A percentile compares a stretch with the other conserved stretches of the same genome.
Conservation (phyloP, 1,140 invertebrate species). For the Drosophila guanche region DNA sequence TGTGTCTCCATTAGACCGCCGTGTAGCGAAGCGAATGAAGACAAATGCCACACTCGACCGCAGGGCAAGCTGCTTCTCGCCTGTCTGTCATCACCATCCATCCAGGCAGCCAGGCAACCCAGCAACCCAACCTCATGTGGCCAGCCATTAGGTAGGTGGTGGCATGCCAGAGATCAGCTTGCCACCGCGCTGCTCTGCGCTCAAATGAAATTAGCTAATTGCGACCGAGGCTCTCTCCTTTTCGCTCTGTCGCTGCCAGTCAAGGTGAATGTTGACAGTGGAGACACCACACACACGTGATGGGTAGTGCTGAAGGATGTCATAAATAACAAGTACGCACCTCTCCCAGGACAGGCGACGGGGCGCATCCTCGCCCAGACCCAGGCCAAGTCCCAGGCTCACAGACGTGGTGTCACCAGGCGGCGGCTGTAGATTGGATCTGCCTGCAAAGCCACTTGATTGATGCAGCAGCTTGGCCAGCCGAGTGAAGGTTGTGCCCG, state of each 20-base stretch:
- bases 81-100: conserved; percentile 33
- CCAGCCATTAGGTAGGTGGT: conserved; percentile 53
- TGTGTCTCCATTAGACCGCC: conserved; percentile 66
- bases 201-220: conserved; percentile 79
- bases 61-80: conserved; percentile 26
- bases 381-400: conserved; percentile 49
- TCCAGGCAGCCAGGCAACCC: neutral
- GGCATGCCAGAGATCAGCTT: conserved; percentile 58
- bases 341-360: conserved; percentile 91
- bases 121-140: conserved; percentile 25
- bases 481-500: conserved; percentile 86
- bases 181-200: conserved; percentile 38
- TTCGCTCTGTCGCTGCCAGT: conserved; percentile 23
- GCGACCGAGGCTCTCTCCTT: conserved; percentile 26
- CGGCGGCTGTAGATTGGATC: conserved; percentile 81
- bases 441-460: conserved; percentile 77
- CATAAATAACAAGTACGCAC: conserved; percentile 84
- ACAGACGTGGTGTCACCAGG: conserved; percentile 46
- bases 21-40: conserved; percentile 59
- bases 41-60: conserved; percentile 62
- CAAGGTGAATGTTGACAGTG: conserved; percentile 56
- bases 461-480: conserved; percentile 89
- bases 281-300: conserved; percentile 17
- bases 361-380: conserved; percentile 81
- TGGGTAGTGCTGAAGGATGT: neutral